Evolutionary conservation across 2,888 invertebrate genomes (phyloP).

Genomic region (Philonicus albiceps): DNA sequence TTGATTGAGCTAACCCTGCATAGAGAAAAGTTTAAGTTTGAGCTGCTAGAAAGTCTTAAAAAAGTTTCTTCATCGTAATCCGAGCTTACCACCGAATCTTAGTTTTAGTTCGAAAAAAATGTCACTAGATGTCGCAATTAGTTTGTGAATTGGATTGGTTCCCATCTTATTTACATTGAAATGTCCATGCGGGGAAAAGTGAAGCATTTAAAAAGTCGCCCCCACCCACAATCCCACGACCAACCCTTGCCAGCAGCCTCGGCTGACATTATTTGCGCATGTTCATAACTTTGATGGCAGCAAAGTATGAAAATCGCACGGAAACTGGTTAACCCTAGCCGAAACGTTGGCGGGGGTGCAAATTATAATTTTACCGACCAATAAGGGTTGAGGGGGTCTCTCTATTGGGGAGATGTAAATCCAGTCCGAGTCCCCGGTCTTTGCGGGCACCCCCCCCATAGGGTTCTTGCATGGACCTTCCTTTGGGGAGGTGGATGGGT

Average conservation of each 20-base stretch:
- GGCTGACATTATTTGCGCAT: conserved; percentile 41
- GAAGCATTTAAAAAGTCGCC: not conserved
- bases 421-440: not conserved
- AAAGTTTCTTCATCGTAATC: not conserved
- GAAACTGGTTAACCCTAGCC: not conserved
- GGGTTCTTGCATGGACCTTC: not conserved
- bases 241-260: not conserved
- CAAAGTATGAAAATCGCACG: conserved; percentile 3
- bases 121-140: not conserved
- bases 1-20: not conserved
- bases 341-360: conserved; percentile 13
- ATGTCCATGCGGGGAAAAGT: not conserved
- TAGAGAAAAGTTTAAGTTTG: not conserved
- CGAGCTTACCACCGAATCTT: not conserved
- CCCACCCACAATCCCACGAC: not conserved
- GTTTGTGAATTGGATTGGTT: not conserved
- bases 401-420: conserved; percentile 47
- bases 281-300: conserved; percentile 48
- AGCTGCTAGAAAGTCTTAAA: not conserved
- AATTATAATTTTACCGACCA: conserved; percentile 48
- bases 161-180: not conserved
- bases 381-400: conserved; percentile 47
- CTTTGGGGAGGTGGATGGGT: not conserved
- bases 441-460: not conserved
- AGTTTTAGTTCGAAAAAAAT: not conserved